These are phyloP conservation scores for Mormyrus lacerda DNA, from an alignment of 2,113 vertebrate genomes.

Conservation along the genomic window DNA sequence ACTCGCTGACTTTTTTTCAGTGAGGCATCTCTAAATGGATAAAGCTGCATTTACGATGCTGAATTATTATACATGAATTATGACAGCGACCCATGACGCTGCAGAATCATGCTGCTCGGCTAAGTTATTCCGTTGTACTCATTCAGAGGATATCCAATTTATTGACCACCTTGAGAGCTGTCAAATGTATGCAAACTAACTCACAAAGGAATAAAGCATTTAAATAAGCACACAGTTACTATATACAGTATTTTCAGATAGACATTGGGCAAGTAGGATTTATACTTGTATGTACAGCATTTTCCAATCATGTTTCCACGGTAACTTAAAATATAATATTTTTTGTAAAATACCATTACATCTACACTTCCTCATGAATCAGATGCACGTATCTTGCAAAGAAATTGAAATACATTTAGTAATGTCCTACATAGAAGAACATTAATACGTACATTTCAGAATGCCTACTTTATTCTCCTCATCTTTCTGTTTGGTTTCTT, in stretches of 20 bases:
- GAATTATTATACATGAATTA: neutral
- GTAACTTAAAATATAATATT: neutral
- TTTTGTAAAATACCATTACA: neutral
- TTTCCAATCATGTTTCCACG: neutral
- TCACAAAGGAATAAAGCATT: neutral
- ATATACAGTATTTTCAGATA: neutral
- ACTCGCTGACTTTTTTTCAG: neutral
- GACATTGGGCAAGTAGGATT: neutral
- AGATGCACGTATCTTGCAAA: neutral
- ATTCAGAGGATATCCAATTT: neutral
- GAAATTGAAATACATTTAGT: neutral
- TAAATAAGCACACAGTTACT: neutral
- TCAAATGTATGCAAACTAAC: neutral
- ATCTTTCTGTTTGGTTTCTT: constrained; percentile 12
- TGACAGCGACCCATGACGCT: neutral
- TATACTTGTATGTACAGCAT: neutral
- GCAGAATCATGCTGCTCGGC: neutral
- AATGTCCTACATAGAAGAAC: neutral
- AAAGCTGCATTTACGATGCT: neutral
- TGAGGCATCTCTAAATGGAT: neutral
- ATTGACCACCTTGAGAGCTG: neutral
- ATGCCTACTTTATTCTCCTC: constrained; percentile 62
- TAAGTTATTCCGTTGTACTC: neutral
- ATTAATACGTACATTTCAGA: neutral
- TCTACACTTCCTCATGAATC: neutral